Conservation (phyloP, 2,113 vertebrate genomes). For the Vulpes vulpes region DNA sequence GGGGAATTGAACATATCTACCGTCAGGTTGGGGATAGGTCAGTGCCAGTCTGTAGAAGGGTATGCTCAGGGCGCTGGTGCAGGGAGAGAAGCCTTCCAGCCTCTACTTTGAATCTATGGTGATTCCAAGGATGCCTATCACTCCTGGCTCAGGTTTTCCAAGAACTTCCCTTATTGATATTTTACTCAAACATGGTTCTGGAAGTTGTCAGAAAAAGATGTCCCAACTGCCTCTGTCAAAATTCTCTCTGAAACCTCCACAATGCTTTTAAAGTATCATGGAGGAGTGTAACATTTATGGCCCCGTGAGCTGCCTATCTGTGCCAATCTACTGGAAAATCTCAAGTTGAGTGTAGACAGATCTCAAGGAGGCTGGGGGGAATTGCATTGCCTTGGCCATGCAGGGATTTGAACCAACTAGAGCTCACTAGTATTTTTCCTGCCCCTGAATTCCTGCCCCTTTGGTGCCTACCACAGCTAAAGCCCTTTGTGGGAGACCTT, state of each 20-base stretch:
- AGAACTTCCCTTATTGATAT: not conserved
- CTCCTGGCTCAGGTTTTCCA: constrained; percentile 11
- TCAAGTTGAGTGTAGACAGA: not conserved
- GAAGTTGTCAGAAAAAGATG: not conserved
- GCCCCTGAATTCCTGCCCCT: not conserved
- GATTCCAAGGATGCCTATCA: not conserved
- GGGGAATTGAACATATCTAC: not conserved
- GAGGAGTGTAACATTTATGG: not conserved
- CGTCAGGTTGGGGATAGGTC: not conserved
- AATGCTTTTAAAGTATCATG: not conserved
- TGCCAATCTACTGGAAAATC: not conserved
- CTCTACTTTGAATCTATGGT: not conserved
- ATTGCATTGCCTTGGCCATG: not conserved
- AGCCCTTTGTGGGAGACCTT: not conserved
- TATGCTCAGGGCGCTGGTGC: not conserved
- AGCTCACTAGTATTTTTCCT: not conserved
- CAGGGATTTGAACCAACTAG: not conserved
- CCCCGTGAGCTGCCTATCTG: not conserved
- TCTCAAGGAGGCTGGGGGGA: not conserved
- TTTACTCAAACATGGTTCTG: not conserved
- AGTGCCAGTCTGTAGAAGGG: not conserved
- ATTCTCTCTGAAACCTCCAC: not conserved
- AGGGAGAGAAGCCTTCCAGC: not conserved
- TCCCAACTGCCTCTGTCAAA: not conserved
- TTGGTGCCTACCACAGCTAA: not conserved